These are phyloP conservation scores for Pseudoips prasinana DNA, from an alignment of 2,888 invertebrate genomes.

Conservation along the genomic window DNA sequence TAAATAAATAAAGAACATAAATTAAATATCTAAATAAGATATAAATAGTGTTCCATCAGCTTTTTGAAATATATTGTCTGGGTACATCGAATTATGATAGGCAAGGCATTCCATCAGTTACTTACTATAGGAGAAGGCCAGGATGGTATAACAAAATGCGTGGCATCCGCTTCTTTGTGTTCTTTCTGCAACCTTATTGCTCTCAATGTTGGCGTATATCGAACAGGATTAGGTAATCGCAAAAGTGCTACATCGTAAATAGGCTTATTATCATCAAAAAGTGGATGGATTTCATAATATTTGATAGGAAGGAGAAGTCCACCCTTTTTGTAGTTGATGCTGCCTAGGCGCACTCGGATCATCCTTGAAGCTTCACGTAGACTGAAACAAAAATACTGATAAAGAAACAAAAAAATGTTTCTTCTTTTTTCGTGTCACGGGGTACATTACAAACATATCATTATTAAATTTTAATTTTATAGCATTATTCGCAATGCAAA, in stretches of 20 bases:
- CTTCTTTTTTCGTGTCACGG: too few species aligned
- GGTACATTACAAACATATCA: too few species aligned
- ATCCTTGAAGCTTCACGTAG: slow-evolving; percentile 46
- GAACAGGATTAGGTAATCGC: slow-evolving; percentile 41
- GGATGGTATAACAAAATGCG: slow-evolving; percentile 60
- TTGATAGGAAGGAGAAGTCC: slow-evolving; percentile 54
- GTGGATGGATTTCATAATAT: slow-evolving; percentile 57
- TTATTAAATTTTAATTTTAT: too few species aligned
- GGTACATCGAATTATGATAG: not conserved
- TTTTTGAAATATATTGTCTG: too few species aligned
- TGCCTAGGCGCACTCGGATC: slow-evolving; percentile 59
- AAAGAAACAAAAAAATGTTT: too few species aligned
- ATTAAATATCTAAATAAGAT: too few species aligned
- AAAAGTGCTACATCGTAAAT: slow-evolving; percentile 60
- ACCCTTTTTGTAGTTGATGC: slow-evolving; percentile 60
- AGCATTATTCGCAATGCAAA: too few species aligned
- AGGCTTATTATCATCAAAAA: slow-evolving; percentile 55
- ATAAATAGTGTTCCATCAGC: too few species aligned
- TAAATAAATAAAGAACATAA: too few species aligned
- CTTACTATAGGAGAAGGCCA: slow-evolving; percentile 49
- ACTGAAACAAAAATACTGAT: slow-evolving; percentile 35
- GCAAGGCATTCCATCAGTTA: not conserved
- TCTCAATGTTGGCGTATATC: slow-evolving; percentile 38
- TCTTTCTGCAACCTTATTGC: slow-evolving; percentile 48
- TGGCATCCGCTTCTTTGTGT: slow-evolving; percentile 34